Evolutionary conservation across 2,797 vertebrate genomes (phyloP).

Genomic region (Okamejei kenojei): DNA sequence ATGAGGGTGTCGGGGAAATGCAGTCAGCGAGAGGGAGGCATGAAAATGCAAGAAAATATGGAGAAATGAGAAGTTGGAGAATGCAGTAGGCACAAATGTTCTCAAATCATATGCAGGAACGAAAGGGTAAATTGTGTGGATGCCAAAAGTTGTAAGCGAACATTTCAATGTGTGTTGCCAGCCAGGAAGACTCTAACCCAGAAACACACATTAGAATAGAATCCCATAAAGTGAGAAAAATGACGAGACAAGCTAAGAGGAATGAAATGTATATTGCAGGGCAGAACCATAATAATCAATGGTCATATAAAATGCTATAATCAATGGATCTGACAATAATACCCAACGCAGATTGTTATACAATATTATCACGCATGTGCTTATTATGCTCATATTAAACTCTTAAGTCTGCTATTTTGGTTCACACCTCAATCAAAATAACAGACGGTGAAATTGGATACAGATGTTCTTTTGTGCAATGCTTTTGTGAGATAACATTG

Average conservation of each 20-base stretch:
- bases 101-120: background rate
- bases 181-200: background rate
- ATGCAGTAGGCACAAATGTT: background rate
- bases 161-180: background rate
- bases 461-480: background rate
- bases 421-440: conserved; percentile 26
- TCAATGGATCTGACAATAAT: background rate
- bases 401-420: conserved; percentile 10
- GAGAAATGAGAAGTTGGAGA: background rate
- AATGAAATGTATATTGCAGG: background rate
- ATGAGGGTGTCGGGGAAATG: background rate
- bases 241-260: background rate
- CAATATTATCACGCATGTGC: background rate
- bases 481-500: conserved; percentile 7
- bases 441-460: conserved; percentile 24
- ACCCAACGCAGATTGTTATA: background rate
- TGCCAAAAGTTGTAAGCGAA: background rate
- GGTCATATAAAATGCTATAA: background rate
- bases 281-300: background rate
- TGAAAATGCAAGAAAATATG: background rate
- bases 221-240: background rate
- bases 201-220: background rate
- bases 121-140: background rate
- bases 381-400: background rate
- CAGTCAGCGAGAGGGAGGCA: background rate